phyloP scores from a whole-genome alignment of 2,888 invertebrate species.

The Galerucella nymphaeae region DNA sequence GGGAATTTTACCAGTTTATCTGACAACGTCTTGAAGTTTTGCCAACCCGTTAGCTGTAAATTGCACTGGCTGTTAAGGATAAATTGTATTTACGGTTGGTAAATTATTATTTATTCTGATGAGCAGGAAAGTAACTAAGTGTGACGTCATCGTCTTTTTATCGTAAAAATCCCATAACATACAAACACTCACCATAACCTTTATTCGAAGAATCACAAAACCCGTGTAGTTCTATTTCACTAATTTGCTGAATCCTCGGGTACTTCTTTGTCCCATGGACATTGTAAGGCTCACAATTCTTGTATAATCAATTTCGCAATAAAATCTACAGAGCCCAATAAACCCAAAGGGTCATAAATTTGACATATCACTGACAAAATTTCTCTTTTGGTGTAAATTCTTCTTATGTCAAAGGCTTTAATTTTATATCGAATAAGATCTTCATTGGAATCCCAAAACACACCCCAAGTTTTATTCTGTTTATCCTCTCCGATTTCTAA shows the following conservation, averaged over 20 bases:
- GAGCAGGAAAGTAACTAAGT: no score
- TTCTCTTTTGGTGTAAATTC: neutral
- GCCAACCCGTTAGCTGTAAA: no score
- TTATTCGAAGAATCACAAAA: neutral
- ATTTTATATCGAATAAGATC: neutral
- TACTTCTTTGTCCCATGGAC: neutral
- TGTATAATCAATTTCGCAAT: neutral
- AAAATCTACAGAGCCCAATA: neutral
- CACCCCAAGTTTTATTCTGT: constrained; percentile 16
- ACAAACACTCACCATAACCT: neutral
- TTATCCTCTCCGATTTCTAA: constrained; percentile 33
- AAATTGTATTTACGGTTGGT: no score
- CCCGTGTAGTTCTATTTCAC: neutral
- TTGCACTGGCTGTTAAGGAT: no score
- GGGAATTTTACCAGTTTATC: no score
- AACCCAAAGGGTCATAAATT: neutral
- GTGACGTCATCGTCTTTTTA: no score
- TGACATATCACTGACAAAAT: constrained; percentile 1
- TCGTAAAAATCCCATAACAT: no score
- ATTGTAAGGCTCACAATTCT: neutral
- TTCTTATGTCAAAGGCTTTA: neutral
- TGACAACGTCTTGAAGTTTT: no score
- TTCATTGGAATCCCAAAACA: constrained; percentile 15
- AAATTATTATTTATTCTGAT: no score
- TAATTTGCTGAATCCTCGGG: neutral